Base-by-base conservation (phyloP, 2,113 vertebrate species). In the Epinephelus cyanopodus region DNA sequence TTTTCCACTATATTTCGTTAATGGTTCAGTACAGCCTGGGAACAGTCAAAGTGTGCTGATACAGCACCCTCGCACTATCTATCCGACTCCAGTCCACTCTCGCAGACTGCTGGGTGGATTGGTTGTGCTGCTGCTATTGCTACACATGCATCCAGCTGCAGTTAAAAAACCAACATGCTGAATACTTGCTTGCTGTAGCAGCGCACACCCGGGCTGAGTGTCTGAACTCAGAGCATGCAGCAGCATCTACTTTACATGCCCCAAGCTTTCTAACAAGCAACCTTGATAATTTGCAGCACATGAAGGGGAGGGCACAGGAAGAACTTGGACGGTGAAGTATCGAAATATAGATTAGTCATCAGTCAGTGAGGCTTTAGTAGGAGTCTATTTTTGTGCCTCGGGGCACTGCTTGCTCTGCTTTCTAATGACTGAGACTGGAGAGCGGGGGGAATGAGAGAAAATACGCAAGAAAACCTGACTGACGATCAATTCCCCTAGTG, bases 11-110 rank as follows among this genome's bases (percentile, higher is more conserved):
- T 39, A 58, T 69, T 84, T 50, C 71, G 47, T 70, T 67, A 53
- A 70, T 29, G 56, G 47, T 74, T 90, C 65, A 75, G 70, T 74
- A 29, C 62, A 81, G 88, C 87, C 54, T 67, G 81, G 77, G 76
- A 84, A 82, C 86, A 76, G 84, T 78, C 53, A 61, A 82, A 76
- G 68, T 66, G 72, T 86, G 88, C 90, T 91, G 88, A 91, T 61
- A 17, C 88, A 89, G 90, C 90, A 83, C 18, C 54, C 47, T 23
- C 42, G 42, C 8, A 12, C 2, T 60, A 78, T 79, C 53, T 63
- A 27, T 80, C 48, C 1, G 48, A 65, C n/a, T 81, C 54, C 63
- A 81, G 80, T 61, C 75, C n/a, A 39, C 39, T 68, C 75, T 74
- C 48, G 81, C n/a, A 87, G 27, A 61, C 56, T 63, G 71, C 68